Evolutionary conservation across 2,113 vertebrate species (phyloP).

Genomic region (Thermophis baileyi): DNA sequence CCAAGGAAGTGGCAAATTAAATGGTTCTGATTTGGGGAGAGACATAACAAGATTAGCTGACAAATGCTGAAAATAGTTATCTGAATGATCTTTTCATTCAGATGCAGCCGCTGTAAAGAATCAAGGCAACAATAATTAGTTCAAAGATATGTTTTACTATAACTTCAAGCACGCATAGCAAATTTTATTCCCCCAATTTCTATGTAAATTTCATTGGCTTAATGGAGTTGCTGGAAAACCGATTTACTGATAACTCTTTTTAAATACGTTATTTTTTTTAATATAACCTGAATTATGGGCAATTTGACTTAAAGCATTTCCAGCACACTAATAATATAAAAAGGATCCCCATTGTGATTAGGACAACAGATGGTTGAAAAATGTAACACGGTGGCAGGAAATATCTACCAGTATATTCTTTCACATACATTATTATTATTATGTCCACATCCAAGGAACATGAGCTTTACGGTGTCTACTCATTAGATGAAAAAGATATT

Average conservation of each 20-base stretch:
- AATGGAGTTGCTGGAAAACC: conserved; percentile 20
- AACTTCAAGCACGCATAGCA: background rate
- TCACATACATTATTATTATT: background rate
- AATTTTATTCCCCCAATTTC: background rate
- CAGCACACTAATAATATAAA: conserved; percentile 26
- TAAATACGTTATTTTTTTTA: background rate
- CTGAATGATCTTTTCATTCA: conserved; percentile 48
- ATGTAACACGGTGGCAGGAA: background rate
- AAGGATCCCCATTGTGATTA: background rate
- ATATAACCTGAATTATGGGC: conserved; percentile 44
- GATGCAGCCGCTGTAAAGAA: conserved; percentile 14
- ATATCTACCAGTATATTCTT: background rate
- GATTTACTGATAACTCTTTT: conserved; percentile 22
- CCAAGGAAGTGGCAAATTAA: conserved; percentile 19
- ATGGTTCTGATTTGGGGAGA: background rate
- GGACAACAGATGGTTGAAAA: background rate
- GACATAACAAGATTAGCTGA: conserved; percentile 46
- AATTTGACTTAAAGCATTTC: conserved; percentile 17
- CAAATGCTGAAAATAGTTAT: conserved; percentile 50
- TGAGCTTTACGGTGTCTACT: background rate
- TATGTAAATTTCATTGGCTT: background rate
- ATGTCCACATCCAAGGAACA: background rate
- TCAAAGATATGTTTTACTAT: background rate
- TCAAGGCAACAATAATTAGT: conserved; percentile 27
- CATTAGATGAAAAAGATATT: background rate